Percentiles rank a stretch among this genome's conserved stretches.
Conservation (phyloP, 2,888 invertebrate genomes). For the Unio delphinus region DNA sequence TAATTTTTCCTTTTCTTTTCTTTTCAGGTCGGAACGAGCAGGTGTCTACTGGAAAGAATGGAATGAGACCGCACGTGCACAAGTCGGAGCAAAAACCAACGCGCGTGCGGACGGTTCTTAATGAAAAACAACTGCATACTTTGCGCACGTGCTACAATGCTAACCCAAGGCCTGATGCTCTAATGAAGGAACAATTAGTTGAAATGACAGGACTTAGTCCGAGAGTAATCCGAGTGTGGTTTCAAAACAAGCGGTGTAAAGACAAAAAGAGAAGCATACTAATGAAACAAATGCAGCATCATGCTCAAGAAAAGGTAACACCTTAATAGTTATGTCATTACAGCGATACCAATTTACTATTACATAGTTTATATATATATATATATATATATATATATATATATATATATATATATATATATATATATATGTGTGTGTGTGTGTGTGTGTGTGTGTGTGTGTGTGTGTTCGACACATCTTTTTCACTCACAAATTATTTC, state of each 20-base stretch:
- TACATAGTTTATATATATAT: too few relatives aligned
- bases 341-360: neutral
- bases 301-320: slow-evolving; percentile 81
- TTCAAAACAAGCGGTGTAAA: slow-evolving; percentile 79
- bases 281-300: slow-evolving; percentile 97
- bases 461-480: too few relatives aligned
- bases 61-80: slow-evolving; percentile 40
- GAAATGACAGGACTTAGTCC: slow-evolving; percentile 99
- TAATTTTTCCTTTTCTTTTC: neutral
- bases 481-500: too few relatives aligned
- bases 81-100: slow-evolving; percentile 84
- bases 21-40: slow-evolving; percentile 53
- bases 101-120: slow-evolving; percentile 97
- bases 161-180: slow-evolving; percentile 97
- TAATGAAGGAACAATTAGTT: slow-evolving; percentile 99
- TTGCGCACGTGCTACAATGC: slow-evolving; percentile 97
- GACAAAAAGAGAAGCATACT: slow-evolving; percentile 85
- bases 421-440: too few relatives aligned
- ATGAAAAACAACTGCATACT: slow-evolving; percentile 98
- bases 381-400: too few relatives aligned
- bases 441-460: too few relatives aligned
- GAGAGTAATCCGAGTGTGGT: slow-evolving; percentile 99
- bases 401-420: too few relatives aligned
- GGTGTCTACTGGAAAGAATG: slow-evolving; percentile 44
- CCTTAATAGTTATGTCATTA: neutral